A percentile compares a stretch with the other conserved stretches of the same genome.
Conservation (phyloP, 1,140 invertebrate genomes). For the Apis laboriosa region DNA sequence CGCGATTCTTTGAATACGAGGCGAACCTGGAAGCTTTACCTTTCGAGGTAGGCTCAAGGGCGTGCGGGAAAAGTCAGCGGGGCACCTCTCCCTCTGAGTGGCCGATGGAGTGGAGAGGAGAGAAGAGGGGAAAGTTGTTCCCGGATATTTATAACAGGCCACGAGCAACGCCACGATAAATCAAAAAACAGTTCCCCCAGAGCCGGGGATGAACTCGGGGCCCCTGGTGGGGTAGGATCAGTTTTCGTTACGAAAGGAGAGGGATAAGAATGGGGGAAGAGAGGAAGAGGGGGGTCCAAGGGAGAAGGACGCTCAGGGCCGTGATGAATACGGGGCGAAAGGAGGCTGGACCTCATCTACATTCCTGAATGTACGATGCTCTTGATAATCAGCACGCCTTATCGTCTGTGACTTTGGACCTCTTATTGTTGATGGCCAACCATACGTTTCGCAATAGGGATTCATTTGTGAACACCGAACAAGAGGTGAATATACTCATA, state of each 20-base stretch:
- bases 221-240: constrained; percentile 60
- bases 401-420: constrained; percentile 30
- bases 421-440: constrained; percentile 6
- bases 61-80: constrained; percentile 64
- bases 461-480: background rate
- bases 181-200: constrained; percentile 58
- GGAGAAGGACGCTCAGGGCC: constrained; percentile 40
- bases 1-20: constrained; percentile 14
- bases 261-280: background rate
- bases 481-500: constrained; percentile 3
- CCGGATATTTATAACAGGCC: constrained; percentile 71
- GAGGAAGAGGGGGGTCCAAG: constrained; percentile 13
- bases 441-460: constrained; percentile 7
- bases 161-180: constrained; percentile 71
- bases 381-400: constrained; percentile 57
- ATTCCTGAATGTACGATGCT: constrained; percentile 56
- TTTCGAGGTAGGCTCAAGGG: constrained; percentile 37
- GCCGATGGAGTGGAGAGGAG: constrained; percentile 56
- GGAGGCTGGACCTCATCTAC: constrained; percentile 54
- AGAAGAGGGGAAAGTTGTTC: constrained; percentile 56
- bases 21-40: constrained; percentile 3
- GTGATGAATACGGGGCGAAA: constrained; percentile 58
- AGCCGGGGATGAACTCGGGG: constrained; percentile 54
- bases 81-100: constrained; percentile 49
- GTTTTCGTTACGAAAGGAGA: constrained; percentile 54